Percentiles rank a stretch among this genome's conserved stretches.
These are phyloP conservation scores for Benthosema pterotum DNA, from an alignment of 2,797 vertebrate genomes.

Conservation along the genomic window DNA sequence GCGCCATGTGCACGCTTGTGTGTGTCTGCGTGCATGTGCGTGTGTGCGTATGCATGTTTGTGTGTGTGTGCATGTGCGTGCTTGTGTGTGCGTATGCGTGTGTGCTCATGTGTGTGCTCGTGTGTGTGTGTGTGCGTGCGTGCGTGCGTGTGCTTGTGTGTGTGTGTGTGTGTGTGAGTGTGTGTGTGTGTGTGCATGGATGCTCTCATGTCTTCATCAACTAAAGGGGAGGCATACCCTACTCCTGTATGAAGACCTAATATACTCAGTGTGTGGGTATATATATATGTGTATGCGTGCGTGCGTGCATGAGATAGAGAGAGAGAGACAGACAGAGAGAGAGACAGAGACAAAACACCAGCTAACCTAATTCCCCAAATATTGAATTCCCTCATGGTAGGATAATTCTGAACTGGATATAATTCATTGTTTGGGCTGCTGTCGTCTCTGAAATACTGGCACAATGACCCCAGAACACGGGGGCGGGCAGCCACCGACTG, in stretches of 20 bases:
- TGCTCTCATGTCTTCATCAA: background rate
- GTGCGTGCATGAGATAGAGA: background rate
- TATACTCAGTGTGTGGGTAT: conserved; percentile 25
- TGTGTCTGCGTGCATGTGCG: conserved; percentile 20
- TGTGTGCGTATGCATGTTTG: conserved; percentile 33
- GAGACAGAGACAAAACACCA: conserved; percentile 17
- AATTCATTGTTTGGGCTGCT: conserved; percentile 61
- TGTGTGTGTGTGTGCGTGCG: no score
- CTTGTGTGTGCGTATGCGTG: background rate
- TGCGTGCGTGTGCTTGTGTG: no score
- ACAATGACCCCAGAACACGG: conserved; percentile 59
- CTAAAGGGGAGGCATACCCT: no score
- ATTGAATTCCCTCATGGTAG: conserved; percentile 52
- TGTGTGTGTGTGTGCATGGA: no score
- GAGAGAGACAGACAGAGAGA: background rate
- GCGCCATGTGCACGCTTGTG: conserved; percentile 40
- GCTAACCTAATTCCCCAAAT: conserved; percentile 67
- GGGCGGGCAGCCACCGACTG: conserved; percentile 43
- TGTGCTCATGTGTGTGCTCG: no score
- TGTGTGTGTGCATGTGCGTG: conserved; percentile 7
- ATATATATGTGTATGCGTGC: conserved; percentile 7
- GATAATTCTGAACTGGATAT: conserved; percentile 35
- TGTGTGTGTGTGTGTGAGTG: no score
- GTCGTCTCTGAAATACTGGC: conserved; percentile 58
- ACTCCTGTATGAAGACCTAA: no score